Conservation (phyloP, 2,113 vertebrate species). For the Zosterops hypoxanthus region DNA sequence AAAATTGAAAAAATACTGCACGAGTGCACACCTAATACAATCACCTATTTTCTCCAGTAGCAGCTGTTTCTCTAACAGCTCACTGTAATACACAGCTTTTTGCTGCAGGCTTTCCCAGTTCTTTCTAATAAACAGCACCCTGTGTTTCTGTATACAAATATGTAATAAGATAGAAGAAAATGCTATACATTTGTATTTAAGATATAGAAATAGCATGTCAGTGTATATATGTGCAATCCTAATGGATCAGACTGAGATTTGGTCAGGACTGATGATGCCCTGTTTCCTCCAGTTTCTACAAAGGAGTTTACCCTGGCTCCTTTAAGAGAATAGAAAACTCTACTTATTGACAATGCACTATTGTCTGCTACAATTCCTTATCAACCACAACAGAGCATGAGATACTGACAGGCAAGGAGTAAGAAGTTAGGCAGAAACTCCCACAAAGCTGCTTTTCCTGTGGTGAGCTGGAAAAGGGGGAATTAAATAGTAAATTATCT, state of each 20-base stretch:
- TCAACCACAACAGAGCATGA: not conserved
- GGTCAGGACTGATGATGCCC: not conserved
- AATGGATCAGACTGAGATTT: not conserved
- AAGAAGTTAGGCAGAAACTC: not conserved
- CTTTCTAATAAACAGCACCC: not conserved
- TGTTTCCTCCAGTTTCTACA: not conserved
- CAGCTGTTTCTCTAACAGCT: not conserved
- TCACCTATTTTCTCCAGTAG: not conserved
- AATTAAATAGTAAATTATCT: not conserved
- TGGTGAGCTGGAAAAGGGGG: not conserved
- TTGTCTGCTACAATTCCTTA: not conserved
- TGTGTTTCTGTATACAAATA: not conserved
- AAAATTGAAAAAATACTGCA: not conserved
- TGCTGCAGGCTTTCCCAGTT: not conserved
- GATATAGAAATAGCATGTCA: fast-evolving
- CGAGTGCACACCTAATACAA: not conserved
- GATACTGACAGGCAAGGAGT: not conserved
- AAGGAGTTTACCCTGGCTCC: not conserved
- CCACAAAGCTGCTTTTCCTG: not conserved
- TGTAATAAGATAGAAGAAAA: not conserved
- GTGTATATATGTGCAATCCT: not conserved
- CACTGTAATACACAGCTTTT: not conserved
- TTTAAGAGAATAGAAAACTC: not conserved
- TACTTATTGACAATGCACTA: not conserved
- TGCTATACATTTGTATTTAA: not conserved